phyloP scores from a whole-genome alignment of 2,113 vertebrate species.

The Okapia johnstoni region DNA sequence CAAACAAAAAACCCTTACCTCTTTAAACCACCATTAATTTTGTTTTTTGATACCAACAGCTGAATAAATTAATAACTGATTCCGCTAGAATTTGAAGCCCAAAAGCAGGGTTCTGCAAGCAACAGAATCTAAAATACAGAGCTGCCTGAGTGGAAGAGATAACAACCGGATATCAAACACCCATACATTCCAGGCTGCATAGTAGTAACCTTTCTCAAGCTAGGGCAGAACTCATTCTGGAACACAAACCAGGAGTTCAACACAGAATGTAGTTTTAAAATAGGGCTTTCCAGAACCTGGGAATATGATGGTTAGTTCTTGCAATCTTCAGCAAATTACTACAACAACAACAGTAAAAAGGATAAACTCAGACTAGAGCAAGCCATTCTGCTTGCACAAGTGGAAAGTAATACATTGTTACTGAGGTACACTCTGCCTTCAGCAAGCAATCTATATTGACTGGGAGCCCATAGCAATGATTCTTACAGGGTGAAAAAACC shows the following conservation, averaged over 20 bases:
- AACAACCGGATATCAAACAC: neutral
- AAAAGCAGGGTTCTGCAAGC: neutral
- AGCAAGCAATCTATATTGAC: neutral
- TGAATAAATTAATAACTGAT: neutral
- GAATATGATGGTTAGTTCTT: neutral
- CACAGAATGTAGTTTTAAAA: neutral
- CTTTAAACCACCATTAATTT: neutral
- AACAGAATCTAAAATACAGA: neutral
- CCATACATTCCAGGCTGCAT: neutral
- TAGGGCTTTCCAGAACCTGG: neutral
- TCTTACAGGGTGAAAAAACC: neutral
- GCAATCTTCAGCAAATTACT: neutral
- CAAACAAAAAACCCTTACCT: neutral
- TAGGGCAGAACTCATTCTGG: neutral
- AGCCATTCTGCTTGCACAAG: neutral
- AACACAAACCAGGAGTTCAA: neutral
- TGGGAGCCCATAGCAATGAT: neutral
- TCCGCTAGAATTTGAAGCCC: neutral
- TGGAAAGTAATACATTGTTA: neutral
- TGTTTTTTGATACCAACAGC: neutral
- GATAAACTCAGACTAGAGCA: neutral
- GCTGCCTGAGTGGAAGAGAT: neutral
- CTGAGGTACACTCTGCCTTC: neutral
- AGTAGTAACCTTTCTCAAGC: neutral
- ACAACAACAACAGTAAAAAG: neutral